These are phyloP conservation scores for Alitta virens DNA, from an alignment of 2,888 invertebrate species.

Conservation along the genomic window DNA sequence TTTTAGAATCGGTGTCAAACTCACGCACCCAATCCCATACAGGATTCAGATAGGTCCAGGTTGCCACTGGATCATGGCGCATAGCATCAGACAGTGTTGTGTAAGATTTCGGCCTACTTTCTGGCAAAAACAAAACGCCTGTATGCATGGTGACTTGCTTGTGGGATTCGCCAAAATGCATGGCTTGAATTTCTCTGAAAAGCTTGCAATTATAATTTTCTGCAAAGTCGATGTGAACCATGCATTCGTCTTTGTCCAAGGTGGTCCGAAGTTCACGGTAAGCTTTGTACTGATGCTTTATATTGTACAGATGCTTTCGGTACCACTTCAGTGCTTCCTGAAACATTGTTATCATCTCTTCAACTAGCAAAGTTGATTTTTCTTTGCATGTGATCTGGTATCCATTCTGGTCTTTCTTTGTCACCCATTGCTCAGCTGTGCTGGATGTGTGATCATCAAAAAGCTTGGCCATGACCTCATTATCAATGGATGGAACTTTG, in stretches of 20 bases:
- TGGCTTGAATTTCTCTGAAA: constrained; percentile 48
- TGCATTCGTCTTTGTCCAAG: constrained; percentile 26
- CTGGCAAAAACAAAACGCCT: constrained; percentile 41
- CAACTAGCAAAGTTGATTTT: too few species aligned
- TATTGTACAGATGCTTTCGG: too few species aligned
- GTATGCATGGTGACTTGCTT: constrained; percentile 51
- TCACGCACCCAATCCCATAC: too few species aligned
- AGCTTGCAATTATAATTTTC: constrained; percentile 52
- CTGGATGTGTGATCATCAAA: too few species aligned
- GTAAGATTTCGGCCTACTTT: constrained; percentile 18
- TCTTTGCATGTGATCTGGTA: too few species aligned
- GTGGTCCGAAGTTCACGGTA: constrained; percentile 6
- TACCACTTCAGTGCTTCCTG: too few species aligned
- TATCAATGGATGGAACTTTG: too few species aligned
- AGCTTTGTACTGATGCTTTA: too few species aligned
- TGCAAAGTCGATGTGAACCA: constrained; percentile 48
- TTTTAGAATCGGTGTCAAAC: background rate
- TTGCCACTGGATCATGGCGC: constrained; percentile 45
- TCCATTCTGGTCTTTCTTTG: too few species aligned
- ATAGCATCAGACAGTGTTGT: constrained; percentile 44
- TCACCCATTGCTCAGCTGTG: too few species aligned
- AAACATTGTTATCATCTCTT: too few species aligned
- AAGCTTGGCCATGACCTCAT: too few species aligned
- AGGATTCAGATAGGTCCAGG: constrained; percentile 49
- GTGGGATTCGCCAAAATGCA: constrained; percentile 42